Base-by-base conservation (phyloP, 2,888 invertebrate genomes). In the Standfussiana lucernea region DNA sequence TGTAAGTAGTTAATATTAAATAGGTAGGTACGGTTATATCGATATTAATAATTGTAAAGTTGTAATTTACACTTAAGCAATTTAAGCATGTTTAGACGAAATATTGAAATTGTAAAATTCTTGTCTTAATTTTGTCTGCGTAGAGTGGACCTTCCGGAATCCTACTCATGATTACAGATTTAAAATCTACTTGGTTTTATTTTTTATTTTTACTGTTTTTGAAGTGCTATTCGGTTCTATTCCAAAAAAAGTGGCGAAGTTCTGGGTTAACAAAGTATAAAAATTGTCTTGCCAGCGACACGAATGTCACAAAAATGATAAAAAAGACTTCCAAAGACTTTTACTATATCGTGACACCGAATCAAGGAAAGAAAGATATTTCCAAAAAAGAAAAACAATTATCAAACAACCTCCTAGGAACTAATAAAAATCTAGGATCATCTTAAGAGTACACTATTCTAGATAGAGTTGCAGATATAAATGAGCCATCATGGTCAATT, bases 91-190 rank as follows among this genome's bases (percentile, higher is more conserved):
- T 77, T 86, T 47, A 78, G 74, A 72, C 67, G 40, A 65, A 65
- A 75, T 74, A 72, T 77, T 85, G n/a, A 70, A 79, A 71, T 78
- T 68, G 61, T 88, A 80, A 81, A 75, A 83, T 75, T 77, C 50
- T 64, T 76, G 62, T 75, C 66, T 74, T 40, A 53, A 66, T 74
- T 80, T 53, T 73, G 69, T 66, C 70, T 79, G 67, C 80, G 71
- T 84, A 82, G 76, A 77, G 78, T 79, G 76, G 70, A 84, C 71
- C 5, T 62, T 75, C 65, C 45, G 62, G 73, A 72, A 74, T 74
- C 68, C 61, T 81, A 72, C 69, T 79, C 67, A 75, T 82, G 71
- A 88, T 84, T 89, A 88, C 77, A 89, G 79, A 89, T 87, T 88
- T 62, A 56, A 80, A 88, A 88, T 85, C 79, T 87, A 75, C 3